Base-by-base conservation (phyloP, 1,140 invertebrate genomes). In the Drosophila nikananu region DNA sequence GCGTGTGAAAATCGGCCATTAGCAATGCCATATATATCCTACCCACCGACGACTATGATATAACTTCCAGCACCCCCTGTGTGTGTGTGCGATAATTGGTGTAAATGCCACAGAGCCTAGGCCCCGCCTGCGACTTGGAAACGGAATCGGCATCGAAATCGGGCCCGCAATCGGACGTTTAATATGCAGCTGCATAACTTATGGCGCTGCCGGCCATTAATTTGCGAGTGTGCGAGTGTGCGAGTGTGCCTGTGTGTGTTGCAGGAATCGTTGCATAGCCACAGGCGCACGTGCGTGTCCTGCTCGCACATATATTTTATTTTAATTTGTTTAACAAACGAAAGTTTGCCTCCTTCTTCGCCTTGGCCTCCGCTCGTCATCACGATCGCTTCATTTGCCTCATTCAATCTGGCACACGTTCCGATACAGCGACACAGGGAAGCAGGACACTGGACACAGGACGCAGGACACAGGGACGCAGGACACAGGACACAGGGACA, bases 181-280 rank as follows among this genome's bases (percentile, higher is more conserved):
- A 90, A 89, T 89, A 89, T 89, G 77, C 84, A 89, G 84, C 70
- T 90, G 86, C 84, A 89, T 89, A 90, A 90, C 74, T 89, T 90
- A 89, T 89, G 86, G 77, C 70, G 74, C 70, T 68, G 68, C 73
- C 84, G 68, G 81, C 81, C 84, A 89, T 90, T 89, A 89, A 89
- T 89, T 89, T 90, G 55, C 19, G 15, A 13, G 48, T n/a, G 25
- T 77, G 55, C 19, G 15, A 12, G 23, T 17, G 23, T 17, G 48
- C 8, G 23, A 9, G 46, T 10, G 23, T 9, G 46, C 6, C 5
- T 63, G 59, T 23, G 42, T 6, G 17, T 9, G 17, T 3, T 46
- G 49, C 68, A 66, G 62, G 64, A 80, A 63, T 71, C 72, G 77
- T 75, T 87, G 84, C 84, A 87, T 75, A 83, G 81, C 84, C 84